Evolutionary conservation across 2,888 invertebrate species (phyloP).

Genomic region (Mystacides longicornis): DNA sequence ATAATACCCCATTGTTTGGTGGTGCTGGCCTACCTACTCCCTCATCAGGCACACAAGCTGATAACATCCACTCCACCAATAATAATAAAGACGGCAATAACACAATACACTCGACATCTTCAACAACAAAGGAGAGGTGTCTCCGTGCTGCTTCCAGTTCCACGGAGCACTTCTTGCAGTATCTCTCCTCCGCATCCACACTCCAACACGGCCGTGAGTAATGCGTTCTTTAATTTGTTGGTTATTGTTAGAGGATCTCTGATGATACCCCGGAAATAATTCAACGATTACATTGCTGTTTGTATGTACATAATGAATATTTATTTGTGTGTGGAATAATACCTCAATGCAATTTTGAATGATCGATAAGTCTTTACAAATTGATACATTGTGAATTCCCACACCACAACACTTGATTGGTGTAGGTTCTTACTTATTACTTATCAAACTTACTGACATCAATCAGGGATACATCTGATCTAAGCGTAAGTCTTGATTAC

Average conservation of each 20-base stretch:
- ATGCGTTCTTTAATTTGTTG: neutral
- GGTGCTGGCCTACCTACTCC: neutral
- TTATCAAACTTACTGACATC: too few species aligned
- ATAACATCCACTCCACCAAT: neutral
- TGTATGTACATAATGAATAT: too few species aligned
- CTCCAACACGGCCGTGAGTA: too few species aligned
- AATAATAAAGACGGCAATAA: neutral
- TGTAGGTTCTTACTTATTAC: too few species aligned
- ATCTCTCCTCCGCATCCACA: neutral
- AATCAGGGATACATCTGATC: too few species aligned
- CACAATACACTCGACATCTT: neutral
- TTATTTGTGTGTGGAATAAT: too few species aligned
- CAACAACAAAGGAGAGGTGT: neutral
- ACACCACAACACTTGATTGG: too few species aligned
- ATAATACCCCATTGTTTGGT: slow-evolving; percentile 18
- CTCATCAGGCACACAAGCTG: neutral
- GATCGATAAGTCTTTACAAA: too few species aligned
- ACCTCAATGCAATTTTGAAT: too few species aligned
- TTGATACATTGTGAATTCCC: too few species aligned
- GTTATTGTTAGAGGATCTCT: neutral
- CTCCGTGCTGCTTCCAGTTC: neutral
- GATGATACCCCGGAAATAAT: neutral
- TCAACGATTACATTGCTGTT: too few species aligned
- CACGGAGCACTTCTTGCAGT: neutral
- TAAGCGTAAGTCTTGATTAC: too few species aligned